phyloP scores from a whole-genome alignment of 92 coral and sea anemone genomes.

The Porites divaricata region DNA sequence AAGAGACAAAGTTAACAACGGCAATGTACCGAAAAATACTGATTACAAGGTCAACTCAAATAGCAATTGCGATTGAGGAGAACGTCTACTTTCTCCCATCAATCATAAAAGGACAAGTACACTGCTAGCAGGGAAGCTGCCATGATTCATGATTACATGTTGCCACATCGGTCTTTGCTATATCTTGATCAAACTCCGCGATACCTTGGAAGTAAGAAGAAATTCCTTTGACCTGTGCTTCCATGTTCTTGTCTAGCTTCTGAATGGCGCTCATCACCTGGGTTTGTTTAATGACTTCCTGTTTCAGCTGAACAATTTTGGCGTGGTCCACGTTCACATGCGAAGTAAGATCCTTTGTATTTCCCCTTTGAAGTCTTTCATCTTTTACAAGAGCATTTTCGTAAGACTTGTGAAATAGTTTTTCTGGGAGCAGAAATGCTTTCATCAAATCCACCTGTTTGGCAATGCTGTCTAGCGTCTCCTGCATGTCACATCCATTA shows the following conservation, averaged over 20 bases:
- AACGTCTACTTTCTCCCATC: too few relatives aligned
- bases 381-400: conserved; percentile 31
- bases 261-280: conserved; percentile 49
- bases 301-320: conserved; percentile 52
- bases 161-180: conserved; percentile 52
- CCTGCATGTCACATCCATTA: conserved; percentile 36
- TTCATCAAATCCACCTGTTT: conserved; percentile 23
- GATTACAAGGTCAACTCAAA: too few relatives aligned
- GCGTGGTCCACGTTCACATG: conserved; percentile 48
- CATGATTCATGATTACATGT: too few relatives aligned
- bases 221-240: conserved; percentile 49
- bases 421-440: conserved; percentile 21
- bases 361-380: conserved; percentile 33
- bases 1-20: too few relatives aligned
- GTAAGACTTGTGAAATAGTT: conserved; percentile 38
- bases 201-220: conserved; percentile 50
- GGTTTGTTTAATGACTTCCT: conserved; percentile 39
- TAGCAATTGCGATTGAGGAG: too few relatives aligned
- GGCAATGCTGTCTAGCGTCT: conserved; percentile 20
- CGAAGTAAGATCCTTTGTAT: conserved; percentile 43
- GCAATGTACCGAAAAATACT: too few relatives aligned
- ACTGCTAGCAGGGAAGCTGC: too few relatives aligned
- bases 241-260: conserved; percentile 43
- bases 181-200: conserved; percentile 63
- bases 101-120: too few relatives aligned